A percentile compares a stretch with the other conserved stretches of the same genome.
phyloP scores from a whole-genome alignment of 2,888 invertebrate genomes.

The Syrphus vitripennis region DNA sequence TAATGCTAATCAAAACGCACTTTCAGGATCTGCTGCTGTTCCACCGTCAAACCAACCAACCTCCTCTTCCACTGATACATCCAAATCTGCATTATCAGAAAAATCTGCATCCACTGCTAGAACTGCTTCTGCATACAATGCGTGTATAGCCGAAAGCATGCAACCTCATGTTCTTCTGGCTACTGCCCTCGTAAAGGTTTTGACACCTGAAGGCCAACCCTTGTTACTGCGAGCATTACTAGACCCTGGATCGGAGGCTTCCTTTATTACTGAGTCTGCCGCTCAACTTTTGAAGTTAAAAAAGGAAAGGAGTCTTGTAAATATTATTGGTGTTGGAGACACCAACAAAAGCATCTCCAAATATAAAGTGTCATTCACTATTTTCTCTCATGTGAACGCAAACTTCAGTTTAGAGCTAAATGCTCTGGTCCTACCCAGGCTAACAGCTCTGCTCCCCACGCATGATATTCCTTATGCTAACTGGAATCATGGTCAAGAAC shows the following conservation, averaged over 20 bases:
- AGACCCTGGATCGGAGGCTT: slow-evolving; percentile 1
- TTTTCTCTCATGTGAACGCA: neutral
- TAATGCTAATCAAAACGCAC: too few relatives aligned
- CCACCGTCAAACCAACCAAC: neutral
- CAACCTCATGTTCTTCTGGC: slow-evolving; percentile 21
- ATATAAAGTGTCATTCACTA: neutral
- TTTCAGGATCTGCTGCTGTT: neutral
- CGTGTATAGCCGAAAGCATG: neutral
- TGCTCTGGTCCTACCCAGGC: slow-evolving; percentile 10
- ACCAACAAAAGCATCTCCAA: neutral
- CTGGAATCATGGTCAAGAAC: neutral
- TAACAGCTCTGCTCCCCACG: too few relatives aligned
- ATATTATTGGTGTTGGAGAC: neutral
- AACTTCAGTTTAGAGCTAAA: slow-evolving; percentile 5
- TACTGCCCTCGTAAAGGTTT: slow-evolving; percentile 6
- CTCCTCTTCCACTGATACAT: neutral
- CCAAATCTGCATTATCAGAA: too few relatives aligned
- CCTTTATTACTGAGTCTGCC: slow-evolving; percentile 24
- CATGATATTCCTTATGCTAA: neutral
- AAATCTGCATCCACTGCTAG: too few relatives aligned
- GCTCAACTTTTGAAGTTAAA: neutral
- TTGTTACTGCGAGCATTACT: neutral
- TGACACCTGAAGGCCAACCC: neutral
- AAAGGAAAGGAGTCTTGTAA: neutral
- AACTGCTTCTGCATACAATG: neutral